Base-by-base conservation (phyloP, 1,140 invertebrate species). In the Idris sp. region DNA sequence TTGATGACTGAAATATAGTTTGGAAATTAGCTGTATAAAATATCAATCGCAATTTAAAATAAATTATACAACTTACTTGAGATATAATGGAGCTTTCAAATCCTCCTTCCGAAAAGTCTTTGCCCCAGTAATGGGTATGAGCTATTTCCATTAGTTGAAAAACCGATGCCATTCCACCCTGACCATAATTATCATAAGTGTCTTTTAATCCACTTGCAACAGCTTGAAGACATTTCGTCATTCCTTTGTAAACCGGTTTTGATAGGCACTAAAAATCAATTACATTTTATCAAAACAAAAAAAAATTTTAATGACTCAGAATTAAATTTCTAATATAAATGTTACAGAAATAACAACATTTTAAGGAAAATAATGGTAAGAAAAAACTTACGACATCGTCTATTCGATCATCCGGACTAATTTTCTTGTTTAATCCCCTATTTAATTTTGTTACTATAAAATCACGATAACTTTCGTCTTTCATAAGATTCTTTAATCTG, bases 401-500 rank as follows among this genome's bases (percentile, higher is more conserved):
- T 40, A 99, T 95, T 83, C 98, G 96, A 88, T 98, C 96, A 84
- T 98, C 96, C 1, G 97, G 96, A 44, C 94, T 93, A 30, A 98
- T 93, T 87, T 98, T 98, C 73, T 92, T 92, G 78, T 97, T 97
- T 11, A 99, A 89, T 59, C 96, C 97, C 74, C 94, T 93, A 84
- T 99, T 99, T 5, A 99, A 88, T 82, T 98, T 97, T 41, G 94
- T 96, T 1, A 99, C 92, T 6, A 99, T 94, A 84, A 99, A 93
- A 83, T 97, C 98, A 19, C 98, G 90, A 88, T 99, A 98, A 49
- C 95, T 98, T 88, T 99, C 98, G 87, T 99, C 98, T 86, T 99
- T 98, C 96, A 99, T 98, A 3, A 99, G 87, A 83, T 98, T 98
- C 81, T 96, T 97, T 11, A 99, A 88, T 25, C 97, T 91, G 81